phyloP scores from a whole-genome alignment of 2,797 vertebrate genomes.

The Melanotaenia maccullochi region DNA sequence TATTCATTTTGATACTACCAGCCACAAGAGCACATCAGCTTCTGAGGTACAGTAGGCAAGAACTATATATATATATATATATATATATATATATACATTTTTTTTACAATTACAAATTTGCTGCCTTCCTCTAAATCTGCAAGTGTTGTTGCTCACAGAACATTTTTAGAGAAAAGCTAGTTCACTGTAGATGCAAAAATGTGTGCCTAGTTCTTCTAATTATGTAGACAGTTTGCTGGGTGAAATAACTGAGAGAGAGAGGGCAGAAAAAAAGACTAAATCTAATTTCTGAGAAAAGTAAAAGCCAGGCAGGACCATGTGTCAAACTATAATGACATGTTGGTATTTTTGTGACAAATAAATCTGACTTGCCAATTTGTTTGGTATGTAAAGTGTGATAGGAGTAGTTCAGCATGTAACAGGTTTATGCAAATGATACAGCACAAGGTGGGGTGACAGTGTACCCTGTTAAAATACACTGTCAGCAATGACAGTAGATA shows the following conservation, averaged over 20 bases:
- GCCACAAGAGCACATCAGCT: slow-evolving; percentile 6
- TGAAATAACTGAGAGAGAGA: neutral
- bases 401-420: neutral
- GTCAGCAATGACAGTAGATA: neutral
- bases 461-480: neutral
- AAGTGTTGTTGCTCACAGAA: neutral
- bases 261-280: neutral
- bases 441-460: neutral
- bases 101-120: slow-evolving; percentile 1
- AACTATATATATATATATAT: neutral
- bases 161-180: slow-evolving; percentile 9
- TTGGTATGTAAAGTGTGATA: neutral
- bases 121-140: slow-evolving; percentile 4
- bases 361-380: neutral
- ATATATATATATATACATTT: neutral
- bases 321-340: slow-evolving; percentile 1
- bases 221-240: neutral
- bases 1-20: slow-evolving; percentile 12
- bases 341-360: slow-evolving; percentile 1
- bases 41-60: slow-evolving; percentile 1
- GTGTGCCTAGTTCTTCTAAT: neutral
- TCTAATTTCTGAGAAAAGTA: neutral
- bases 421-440: neutral
- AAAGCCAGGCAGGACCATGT: neutral
- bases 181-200: neutral